phyloP scores from a whole-genome alignment of 2,888 invertebrate genomes.

The Blastobasis adustella region DNA sequence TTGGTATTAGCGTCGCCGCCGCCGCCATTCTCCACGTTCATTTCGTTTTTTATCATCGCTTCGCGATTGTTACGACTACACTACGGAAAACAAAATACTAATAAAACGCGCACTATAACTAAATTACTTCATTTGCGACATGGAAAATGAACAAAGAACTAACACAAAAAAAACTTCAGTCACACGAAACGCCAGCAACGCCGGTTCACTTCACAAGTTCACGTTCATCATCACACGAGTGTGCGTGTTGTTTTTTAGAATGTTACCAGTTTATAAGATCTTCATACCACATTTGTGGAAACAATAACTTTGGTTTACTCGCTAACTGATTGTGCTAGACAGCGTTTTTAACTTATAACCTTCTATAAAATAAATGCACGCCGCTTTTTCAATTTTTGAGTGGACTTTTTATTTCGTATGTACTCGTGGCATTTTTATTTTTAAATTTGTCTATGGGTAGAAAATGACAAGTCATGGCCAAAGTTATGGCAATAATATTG shows the following conservation, averaged over 20 bases:
- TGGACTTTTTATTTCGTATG: conserved; percentile 5
- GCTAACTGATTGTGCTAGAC: too few species aligned
- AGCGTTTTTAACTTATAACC: too few species aligned
- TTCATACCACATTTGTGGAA: too few species aligned
- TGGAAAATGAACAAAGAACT: conserved; percentile 61
- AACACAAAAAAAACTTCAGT: conserved; percentile 63
- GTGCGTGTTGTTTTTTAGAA: conserved; percentile 62
- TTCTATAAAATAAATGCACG: too few species aligned
- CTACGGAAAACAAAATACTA: conserved; percentile 62
- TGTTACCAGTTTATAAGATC: conserved; percentile 46
- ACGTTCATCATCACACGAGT: conserved; percentile 40
- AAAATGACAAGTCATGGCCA: neutral
- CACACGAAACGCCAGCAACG: conserved; percentile 65
- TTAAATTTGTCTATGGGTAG: conserved; percentile 3
- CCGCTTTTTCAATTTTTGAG: too few species aligned
- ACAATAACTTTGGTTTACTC: too few species aligned
- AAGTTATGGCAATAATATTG: too few species aligned
- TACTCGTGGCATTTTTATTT: conserved; percentile 48
- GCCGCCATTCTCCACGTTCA: conserved; percentile 70
- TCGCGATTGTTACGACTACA: conserved; percentile 58
- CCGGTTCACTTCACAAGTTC: conserved; percentile 74
- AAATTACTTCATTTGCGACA: conserved; percentile 66
- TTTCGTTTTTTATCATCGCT: conserved; percentile 67
- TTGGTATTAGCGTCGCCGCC: conserved; percentile 69
- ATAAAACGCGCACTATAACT: conserved; percentile 54